Evolutionary conservation across 2,888 invertebrate species (phyloP), one percentile per base, ranked within the genome.

Genomic region (Sarcophaga variegata): DNA sequence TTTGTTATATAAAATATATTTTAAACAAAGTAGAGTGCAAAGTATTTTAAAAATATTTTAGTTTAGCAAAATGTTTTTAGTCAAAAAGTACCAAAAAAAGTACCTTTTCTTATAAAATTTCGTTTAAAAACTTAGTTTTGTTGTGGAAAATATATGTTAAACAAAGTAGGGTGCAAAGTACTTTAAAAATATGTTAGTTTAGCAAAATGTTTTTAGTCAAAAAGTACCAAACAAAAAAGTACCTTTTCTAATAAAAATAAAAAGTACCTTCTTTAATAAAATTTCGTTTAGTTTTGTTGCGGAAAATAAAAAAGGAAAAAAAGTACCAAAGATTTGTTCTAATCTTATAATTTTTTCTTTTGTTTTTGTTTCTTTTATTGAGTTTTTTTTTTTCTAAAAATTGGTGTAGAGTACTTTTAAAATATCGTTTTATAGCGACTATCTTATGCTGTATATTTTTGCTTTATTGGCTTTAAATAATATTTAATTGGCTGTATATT

Each of bases 401-500:
- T 17, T 67, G 67, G 67, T 83, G 72, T 59, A 67, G 83, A 49
- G 67, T 78, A 62, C 64, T 45, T 6, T 59, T 4, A 37, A 49
- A 70, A 37, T 37, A 3, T 47, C 60, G 62, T 47, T 67, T 17
- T n/a, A 17, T n/a, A 67, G 37, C 37, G 12, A 27, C 62, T 62
- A n/a, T 45, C 10, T 27, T 67, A 63, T 63, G n/a, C 20, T 80
- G 47, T 20, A 70, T 75, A 62, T 80, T 27, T 80, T 27, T 80
- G 27, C 71, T 76, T 76, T 77, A 81, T 85, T 81, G 76, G 84
- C 76, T 37, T 76, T 64, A 20, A 27, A 69, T 54, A 54, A 70
- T 63, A 64, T 69, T 49, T 83, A 63, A 83, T 83, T 79, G 79
- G 83, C 74, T 79, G 54, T 75, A 64, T 63, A 80, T 72, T 66